Evolutionary conservation across 2,888 invertebrate genomes (phyloP).

Genomic region (Meteorus colon): DNA sequence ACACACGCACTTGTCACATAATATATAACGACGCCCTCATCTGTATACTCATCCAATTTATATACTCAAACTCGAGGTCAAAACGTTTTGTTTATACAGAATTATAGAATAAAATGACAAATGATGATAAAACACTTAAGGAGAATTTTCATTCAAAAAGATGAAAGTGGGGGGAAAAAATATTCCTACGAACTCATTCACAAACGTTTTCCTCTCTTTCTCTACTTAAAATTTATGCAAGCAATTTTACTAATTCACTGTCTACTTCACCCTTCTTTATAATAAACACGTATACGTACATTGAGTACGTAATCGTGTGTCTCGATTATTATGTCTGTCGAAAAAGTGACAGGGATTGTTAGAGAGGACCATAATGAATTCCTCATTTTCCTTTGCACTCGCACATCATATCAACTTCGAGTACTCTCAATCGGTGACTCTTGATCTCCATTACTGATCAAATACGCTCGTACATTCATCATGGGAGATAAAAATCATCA

Average conservation of each 20-base stretch:
- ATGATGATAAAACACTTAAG: slow-evolving; percentile 5
- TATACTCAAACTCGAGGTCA: background rate
- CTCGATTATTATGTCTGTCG: slow-evolving; percentile 6
- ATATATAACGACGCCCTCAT: slow-evolving; percentile 44
- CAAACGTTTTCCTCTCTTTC: background rate
- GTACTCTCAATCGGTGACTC: slow-evolving; percentile 19
- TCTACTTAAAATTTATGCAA: background rate
- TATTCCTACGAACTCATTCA: background rate
- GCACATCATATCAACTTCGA: slow-evolving; percentile 14
- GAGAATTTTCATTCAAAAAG: no score
- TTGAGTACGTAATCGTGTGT: slow-evolving; percentile 3
- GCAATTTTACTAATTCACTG: background rate
- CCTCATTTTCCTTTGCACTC: slow-evolving; percentile 4
- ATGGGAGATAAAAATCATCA: background rate
- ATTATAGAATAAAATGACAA: background rate
- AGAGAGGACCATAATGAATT: background rate
- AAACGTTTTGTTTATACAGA: background rate
- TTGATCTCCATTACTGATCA: slow-evolving; percentile 10
- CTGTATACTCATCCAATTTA: slow-evolving; percentile 15
- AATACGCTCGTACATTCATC: background rate
- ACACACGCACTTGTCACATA: slow-evolving; percentile 52
- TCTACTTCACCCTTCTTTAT: background rate
- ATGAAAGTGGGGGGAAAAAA: background rate
- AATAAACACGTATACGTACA: background rate
- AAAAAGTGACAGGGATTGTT: background rate